These are phyloP conservation scores for Cepaea nemoralis DNA, from an alignment of 1,140 invertebrate genomes.

Conservation along the genomic window DNA sequence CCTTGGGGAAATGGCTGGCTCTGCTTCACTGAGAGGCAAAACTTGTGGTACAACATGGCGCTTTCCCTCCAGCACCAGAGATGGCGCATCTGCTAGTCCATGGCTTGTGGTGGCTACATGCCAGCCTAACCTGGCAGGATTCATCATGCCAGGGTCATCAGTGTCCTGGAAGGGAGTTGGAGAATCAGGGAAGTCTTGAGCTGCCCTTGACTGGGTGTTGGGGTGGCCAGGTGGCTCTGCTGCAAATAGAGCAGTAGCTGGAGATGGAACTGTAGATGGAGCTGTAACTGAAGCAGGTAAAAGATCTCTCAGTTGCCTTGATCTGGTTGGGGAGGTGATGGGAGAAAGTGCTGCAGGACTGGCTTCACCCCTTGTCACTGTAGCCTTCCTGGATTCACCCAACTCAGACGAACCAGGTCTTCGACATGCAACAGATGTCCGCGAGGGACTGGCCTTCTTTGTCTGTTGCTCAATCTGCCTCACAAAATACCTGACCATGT, in stretches of 20 bases:
- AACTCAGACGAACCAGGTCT: background rate
- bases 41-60: background rate
- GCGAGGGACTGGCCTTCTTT: background rate
- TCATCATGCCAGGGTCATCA: background rate
- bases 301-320: background rate
- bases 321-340: background rate
- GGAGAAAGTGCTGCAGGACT: background rate
- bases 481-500: slow-evolving; percentile 59
- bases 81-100: background rate
- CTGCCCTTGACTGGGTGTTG: background rate
- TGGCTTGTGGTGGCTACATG: background rate
- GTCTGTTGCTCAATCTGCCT: slow-evolving; percentile 58
- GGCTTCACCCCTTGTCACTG: background rate
- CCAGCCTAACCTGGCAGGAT: background rate
- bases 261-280: background rate
- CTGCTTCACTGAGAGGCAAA: background rate
- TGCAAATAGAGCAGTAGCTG: background rate
- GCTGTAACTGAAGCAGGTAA: background rate
- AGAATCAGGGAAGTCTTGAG: background rate
- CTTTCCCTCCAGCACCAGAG: background rate
- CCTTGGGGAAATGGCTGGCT: background rate
- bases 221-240: background rate
- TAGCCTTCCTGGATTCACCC: background rate
- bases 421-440: background rate
- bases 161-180: background rate